phyloP scores from a whole-genome alignment of 2,797 vertebrate species.

The Tachyglossus aculeatus region DNA sequence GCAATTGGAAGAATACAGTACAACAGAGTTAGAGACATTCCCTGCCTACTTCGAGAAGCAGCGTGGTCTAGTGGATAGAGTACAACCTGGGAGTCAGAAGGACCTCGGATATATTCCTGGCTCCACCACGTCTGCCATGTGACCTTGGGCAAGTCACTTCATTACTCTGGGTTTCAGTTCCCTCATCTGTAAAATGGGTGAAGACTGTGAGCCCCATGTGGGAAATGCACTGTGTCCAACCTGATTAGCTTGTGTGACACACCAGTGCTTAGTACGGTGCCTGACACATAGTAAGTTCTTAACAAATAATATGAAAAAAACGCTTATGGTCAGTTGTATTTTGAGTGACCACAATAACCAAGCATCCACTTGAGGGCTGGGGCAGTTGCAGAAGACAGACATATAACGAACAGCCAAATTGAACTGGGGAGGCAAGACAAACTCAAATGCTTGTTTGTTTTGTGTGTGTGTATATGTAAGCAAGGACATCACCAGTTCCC shows the following conservation, averaged over 20 bases:
- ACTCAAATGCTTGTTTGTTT: too few relatives aligned
- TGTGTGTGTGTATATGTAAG: too few relatives aligned
- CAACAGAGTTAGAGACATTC: too few relatives aligned
- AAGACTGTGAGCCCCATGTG: too few relatives aligned
- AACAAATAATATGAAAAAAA: neutral
- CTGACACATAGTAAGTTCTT: neutral
- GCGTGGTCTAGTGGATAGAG: too few relatives aligned
- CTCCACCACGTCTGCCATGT: neutral
- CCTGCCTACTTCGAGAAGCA: too few relatives aligned
- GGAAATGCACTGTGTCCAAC: too few relatives aligned
- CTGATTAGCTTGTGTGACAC: too few relatives aligned
- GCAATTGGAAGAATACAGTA: too few relatives aligned
- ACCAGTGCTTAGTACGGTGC: neutral
- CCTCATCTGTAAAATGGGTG: neutral
- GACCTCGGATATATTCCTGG: conserved; percentile 1
- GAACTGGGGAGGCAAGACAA: neutral
- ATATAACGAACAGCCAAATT: neutral
- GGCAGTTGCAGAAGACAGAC: conserved; percentile 10
- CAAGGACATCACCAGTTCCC: too few relatives aligned
- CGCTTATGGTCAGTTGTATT: conserved; percentile 7
- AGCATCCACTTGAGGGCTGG: conserved; percentile 21
- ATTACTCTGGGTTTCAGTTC: neutral
- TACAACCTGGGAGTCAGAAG: too few relatives aligned
- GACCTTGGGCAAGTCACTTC: neutral
- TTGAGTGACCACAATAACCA: neutral